Percentiles rank a stretch among this genome's conserved stretches.
phyloP scores from a whole-genome alignment of 2,113 vertebrate species.

The Etheostoma cragini region DNA sequence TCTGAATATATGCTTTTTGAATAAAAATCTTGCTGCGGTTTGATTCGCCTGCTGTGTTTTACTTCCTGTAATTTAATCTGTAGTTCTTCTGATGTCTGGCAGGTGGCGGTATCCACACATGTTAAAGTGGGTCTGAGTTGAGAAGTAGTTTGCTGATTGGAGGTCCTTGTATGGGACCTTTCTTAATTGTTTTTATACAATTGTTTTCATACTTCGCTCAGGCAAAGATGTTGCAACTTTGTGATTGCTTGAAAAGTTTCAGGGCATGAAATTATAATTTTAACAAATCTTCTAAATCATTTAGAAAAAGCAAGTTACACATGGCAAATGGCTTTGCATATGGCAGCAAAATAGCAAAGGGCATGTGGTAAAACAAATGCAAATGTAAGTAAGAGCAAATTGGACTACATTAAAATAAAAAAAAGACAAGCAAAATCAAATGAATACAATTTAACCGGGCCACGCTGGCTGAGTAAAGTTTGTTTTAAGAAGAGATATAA shows the following conservation, averaged over 20 bases:
- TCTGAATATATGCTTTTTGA: conserved; percentile 71
- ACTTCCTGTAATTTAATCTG: background rate
- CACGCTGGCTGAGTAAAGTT: background rate
- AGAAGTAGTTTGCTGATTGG: background rate
- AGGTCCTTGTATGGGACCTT: background rate
- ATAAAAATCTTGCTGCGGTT: conserved; percentile 75
- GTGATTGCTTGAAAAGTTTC: background rate
- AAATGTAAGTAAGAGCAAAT: background rate
- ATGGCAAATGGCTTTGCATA: background rate
- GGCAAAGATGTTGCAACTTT: background rate
- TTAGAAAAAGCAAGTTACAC: background rate
- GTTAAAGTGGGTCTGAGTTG: background rate
- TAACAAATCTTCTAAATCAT: background rate
- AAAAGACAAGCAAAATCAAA: too few species aligned
- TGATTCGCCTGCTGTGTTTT: conserved; percentile 12
- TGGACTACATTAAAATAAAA: background rate
- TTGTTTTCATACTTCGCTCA: background rate
- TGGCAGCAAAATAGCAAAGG: background rate
- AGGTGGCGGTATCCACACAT: conserved; percentile 51
- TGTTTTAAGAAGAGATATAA: background rate
- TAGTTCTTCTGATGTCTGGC: conserved; percentile 38
- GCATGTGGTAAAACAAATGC: background rate
- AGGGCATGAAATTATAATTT: background rate
- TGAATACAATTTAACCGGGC: background rate
- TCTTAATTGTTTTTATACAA: background rate